Evolutionary conservation across 2,888 invertebrate genomes (phyloP).

Genomic region (Pemphredon lugubris): DNA sequence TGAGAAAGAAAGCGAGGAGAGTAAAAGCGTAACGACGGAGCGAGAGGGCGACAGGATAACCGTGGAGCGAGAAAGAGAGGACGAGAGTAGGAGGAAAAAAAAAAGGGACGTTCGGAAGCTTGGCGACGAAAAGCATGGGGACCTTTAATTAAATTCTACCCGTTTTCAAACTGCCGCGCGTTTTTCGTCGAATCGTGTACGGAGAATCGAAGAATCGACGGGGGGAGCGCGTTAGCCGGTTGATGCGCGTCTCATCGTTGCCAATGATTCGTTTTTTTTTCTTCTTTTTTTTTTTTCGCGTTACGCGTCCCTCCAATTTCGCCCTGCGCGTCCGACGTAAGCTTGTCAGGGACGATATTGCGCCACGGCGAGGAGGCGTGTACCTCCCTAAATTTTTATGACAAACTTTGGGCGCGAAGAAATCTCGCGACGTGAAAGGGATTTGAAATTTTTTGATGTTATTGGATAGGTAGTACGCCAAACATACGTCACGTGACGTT

Average conservation of each 20-base stretch:
- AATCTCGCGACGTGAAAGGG: background rate
- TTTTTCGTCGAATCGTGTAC: constrained; percentile 39
- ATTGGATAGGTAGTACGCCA: constrained; percentile 12
- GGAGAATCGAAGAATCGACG: constrained; percentile 29
- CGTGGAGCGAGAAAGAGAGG: constrained; percentile 18
- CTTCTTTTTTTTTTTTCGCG: no score
- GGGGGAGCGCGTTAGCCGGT: background rate
- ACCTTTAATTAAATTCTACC: constrained; percentile 80
- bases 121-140: constrained; percentile 1
- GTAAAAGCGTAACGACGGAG: constrained; percentile 4
- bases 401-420: background rate
- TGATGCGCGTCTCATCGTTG: constrained; percentile 2
- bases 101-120: constrained; percentile 7
- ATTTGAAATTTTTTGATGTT: constrained; percentile 19
- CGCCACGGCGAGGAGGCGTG: constrained; percentile 5
- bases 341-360: constrained; percentile 38
- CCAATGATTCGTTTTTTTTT: constrained; percentile 32
- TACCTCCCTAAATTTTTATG: constrained; percentile 1
- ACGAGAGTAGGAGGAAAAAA: constrained; percentile 6
- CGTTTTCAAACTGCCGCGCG: constrained; percentile 68
- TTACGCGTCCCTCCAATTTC: constrained; percentile 20
- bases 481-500: constrained; percentile 1
- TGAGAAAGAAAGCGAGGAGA: no score
- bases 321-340: constrained; percentile 9
- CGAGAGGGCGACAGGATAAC: constrained; percentile 9